Evolutionary conservation across 1,140 invertebrate species (phyloP).

Genomic region (Heliconius himera): DNA sequence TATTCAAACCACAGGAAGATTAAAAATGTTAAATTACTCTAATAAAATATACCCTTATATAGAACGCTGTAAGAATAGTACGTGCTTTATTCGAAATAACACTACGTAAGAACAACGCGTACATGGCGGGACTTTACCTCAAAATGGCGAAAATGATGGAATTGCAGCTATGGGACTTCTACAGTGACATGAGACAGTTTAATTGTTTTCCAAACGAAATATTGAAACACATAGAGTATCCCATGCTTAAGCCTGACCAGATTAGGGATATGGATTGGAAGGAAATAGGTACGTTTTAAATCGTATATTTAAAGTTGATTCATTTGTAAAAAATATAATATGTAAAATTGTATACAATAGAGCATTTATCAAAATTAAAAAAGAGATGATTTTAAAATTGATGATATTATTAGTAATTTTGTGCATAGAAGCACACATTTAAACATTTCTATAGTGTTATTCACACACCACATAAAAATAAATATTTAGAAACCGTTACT

Average conservation of each 20-base stretch:
- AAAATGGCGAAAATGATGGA: conserved; percentile 95
- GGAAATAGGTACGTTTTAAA: conserved; percentile 87
- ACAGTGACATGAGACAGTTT: conserved; percentile 94
- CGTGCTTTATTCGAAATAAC: conserved; percentile 97
- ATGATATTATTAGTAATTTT: too few relatives aligned
- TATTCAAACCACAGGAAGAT: too few relatives aligned
- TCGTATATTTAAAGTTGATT: too few relatives aligned
- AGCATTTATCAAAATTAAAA: too few relatives aligned
- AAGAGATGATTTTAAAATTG: too few relatives aligned
- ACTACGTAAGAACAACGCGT: conserved; percentile 93
- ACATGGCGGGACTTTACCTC: conserved; percentile 92
- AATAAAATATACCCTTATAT: background rate
- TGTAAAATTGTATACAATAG: too few relatives aligned
- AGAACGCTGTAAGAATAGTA: conserved; percentile 84
- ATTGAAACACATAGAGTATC: conserved; percentile 91
- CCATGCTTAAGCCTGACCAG: conserved; percentile 87
- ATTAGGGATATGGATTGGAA: conserved; percentile 93
- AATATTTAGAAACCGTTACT: background rate
- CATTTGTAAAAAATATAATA: too few relatives aligned
- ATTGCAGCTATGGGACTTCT: conserved; percentile 93
- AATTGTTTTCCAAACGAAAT: conserved; percentile 89
- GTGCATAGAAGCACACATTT: too few relatives aligned
- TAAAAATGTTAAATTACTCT: too few relatives aligned
- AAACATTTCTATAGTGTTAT: background rate
- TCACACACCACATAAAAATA: background rate